phyloP scores from a whole-genome alignment of 1,140 invertebrate species.

The Zophobas morio region DNA sequence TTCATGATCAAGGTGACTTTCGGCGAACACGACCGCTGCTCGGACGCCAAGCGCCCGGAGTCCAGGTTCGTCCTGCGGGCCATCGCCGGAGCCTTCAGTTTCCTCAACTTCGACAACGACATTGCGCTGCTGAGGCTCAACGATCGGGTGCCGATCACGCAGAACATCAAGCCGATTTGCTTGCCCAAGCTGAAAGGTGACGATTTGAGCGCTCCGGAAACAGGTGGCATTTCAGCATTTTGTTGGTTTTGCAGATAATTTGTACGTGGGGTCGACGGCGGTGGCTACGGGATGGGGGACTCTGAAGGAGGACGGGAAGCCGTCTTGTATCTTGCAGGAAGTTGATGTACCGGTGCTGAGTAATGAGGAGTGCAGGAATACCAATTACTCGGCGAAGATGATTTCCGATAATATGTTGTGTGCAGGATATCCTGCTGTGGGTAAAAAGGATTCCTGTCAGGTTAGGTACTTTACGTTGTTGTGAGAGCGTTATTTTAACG shows the following conservation, averaged over 20 bases:
- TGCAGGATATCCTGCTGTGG: slow-evolving; percentile 82
- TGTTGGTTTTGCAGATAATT: slow-evolving; percentile 74
- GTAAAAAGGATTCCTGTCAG: slow-evolving; percentile 89
- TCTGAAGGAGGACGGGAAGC: slow-evolving; percentile 83
- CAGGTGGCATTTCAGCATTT: too few species aligned
- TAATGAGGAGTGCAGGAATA: slow-evolving; percentile 82
- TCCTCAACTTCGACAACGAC: slow-evolving; percentile 88
- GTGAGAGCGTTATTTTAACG: too few species aligned
- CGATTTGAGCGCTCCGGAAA: too few species aligned
- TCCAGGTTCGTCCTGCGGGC: slow-evolving; percentile 82
- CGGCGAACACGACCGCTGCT: slow-evolving; percentile 87
- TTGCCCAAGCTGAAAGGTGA: slow-evolving; percentile 78
- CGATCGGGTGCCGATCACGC: slow-evolving; percentile 80
- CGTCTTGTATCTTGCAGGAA: slow-evolving; percentile 84
- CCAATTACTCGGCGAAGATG: slow-evolving; percentile 83
- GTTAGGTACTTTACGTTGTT: slow-evolving; percentile 69
- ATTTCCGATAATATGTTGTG: slow-evolving; percentile 91
- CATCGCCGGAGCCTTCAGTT: slow-evolving; percentile 83
- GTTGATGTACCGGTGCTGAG: slow-evolving; percentile 87
- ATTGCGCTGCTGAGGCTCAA: slow-evolving; percentile 86
- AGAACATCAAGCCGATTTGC: slow-evolving; percentile 84
- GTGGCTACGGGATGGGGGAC: slow-evolving; percentile 90
- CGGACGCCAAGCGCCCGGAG: slow-evolving; percentile 78
- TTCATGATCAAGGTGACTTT: slow-evolving; percentile 91
- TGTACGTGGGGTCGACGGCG: slow-evolving; percentile 79